Conservation (phyloP, 1,140 invertebrate genomes). For the Aphis gossypii region DNA sequence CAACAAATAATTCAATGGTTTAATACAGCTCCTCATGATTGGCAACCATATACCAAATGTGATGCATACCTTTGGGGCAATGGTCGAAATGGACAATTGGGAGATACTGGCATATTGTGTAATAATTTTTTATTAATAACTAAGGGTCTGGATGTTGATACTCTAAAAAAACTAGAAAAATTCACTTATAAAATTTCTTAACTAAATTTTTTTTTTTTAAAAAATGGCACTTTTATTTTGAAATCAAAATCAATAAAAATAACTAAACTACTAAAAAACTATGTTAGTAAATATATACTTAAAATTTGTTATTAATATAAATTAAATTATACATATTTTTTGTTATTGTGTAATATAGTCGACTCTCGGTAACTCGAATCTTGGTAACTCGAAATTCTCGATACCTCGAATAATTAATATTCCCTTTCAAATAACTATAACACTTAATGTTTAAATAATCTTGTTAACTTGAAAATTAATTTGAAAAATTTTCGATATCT, state of each 20-base stretch:
- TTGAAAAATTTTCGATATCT: no score
- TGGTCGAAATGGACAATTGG: conserved; percentile 72
- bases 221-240: neutral
- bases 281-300: neutral
- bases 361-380: no score
- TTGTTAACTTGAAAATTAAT: no score
- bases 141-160: neutral
- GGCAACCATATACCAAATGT: conserved; percentile 74
- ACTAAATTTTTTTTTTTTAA: neutral
- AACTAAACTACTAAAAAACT: no score
- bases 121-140: neutral
- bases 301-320: no score
- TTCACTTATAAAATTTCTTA: neutral
- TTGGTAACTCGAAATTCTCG: no score
- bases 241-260: neutral
- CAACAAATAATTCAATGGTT: conserved; percentile 73
- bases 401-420: no score
- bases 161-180: neutral
- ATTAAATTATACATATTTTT: no score
- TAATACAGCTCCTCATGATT: conserved; percentile 71
- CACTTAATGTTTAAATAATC: no score
- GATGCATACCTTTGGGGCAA: conserved; percentile 73
- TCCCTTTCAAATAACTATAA: no score
- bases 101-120: conserved; percentile 66
- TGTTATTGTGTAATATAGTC: no score